phyloP scores from a whole-genome alignment of 1,140 invertebrate genomes.

The Trichogramma pretiosum region DNA sequence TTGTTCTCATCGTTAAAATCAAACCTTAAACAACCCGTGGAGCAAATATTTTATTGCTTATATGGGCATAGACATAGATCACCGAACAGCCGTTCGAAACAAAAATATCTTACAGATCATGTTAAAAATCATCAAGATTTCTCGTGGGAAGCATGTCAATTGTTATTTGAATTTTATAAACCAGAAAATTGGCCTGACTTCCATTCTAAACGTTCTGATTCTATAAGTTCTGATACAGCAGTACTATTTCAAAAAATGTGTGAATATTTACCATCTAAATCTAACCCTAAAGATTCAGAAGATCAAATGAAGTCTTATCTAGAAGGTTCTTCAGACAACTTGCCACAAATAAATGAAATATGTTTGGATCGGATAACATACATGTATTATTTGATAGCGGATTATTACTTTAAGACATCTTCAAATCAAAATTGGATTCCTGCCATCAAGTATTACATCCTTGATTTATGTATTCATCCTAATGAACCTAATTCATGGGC shows the following conservation, averaged over 20 bases:
- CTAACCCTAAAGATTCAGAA: slow-evolving; percentile 52
- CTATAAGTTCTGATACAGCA: slow-evolving; percentile 69
- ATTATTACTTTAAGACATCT: slow-evolving; percentile 82
- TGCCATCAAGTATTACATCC: slow-evolving; percentile 72
- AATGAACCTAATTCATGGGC: slow-evolving; percentile 85
- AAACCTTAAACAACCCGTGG: slow-evolving; percentile 63
- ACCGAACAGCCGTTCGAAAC: slow-evolving; percentile 56
- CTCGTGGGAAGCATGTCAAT: slow-evolving; percentile 67
- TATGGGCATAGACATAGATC: slow-evolving; percentile 62
- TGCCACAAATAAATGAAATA: slow-evolving; percentile 44
- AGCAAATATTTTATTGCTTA: slow-evolving; percentile 83
- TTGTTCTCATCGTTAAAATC: slow-evolving; percentile 41
- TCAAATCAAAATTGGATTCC: slow-evolving; percentile 56
- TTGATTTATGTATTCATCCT: slow-evolving; percentile 74
- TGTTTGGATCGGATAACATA: slow-evolving; percentile 53
- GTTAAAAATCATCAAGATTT: slow-evolving; percentile 61
- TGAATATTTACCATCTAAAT: slow-evolving; percentile 59
- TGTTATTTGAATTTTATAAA: slow-evolving; percentile 76
- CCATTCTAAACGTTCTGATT: slow-evolving; percentile 64
- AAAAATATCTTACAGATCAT: slow-evolving; percentile 71
- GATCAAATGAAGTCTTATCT: slow-evolving; percentile 59
- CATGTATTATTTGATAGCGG: slow-evolving; percentile 82
- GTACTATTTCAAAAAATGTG: slow-evolving; percentile 66
- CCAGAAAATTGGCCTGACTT: slow-evolving; percentile 74
- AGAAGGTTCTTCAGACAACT: slow-evolving; percentile 48